Conservation (phyloP, 92 coral and sea anemone species). For the Paramuricea clavata region DNA sequence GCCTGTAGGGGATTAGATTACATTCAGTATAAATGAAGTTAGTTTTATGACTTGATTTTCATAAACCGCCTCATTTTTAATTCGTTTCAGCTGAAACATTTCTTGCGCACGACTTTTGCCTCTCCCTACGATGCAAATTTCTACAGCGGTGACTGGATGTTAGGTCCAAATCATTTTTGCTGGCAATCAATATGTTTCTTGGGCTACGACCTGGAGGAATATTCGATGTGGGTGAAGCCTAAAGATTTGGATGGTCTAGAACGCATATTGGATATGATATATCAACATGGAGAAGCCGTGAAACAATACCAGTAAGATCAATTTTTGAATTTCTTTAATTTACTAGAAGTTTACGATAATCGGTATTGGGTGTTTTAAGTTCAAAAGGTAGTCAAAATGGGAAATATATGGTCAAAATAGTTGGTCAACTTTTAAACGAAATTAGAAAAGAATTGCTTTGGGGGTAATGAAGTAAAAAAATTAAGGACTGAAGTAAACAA, state of each 20-base stretch:
- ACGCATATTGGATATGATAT: slow-evolving; percentile 48
- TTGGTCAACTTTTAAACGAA: no score
- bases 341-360: neutral
- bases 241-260: slow-evolving; percentile 62
- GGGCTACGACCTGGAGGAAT: neutral
- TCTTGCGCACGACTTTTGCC: slow-evolving; percentile 70
- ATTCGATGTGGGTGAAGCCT: slow-evolving; percentile 45
- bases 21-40: no score
- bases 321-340: neutral
- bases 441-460: no score
- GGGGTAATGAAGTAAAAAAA: no score
- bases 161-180: slow-evolving; percentile 83
- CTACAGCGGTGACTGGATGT: slow-evolving; percentile 90
- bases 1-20: no score
- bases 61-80: no score
- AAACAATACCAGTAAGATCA: slow-evolving; percentile 66
- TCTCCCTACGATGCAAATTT: slow-evolving; percentile 80
- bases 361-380: no score
- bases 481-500: no score
- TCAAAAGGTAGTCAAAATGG: no score
- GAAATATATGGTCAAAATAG: no score
- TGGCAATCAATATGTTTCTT: slow-evolving; percentile 82
- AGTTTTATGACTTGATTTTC: neutral
- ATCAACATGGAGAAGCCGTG: slow-evolving; percentile 60
- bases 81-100: slow-evolving; percentile 50